These are phyloP conservation scores for Mus minutoides DNA, from an alignment of 2,797 vertebrate species.

Conservation along the genomic window DNA sequence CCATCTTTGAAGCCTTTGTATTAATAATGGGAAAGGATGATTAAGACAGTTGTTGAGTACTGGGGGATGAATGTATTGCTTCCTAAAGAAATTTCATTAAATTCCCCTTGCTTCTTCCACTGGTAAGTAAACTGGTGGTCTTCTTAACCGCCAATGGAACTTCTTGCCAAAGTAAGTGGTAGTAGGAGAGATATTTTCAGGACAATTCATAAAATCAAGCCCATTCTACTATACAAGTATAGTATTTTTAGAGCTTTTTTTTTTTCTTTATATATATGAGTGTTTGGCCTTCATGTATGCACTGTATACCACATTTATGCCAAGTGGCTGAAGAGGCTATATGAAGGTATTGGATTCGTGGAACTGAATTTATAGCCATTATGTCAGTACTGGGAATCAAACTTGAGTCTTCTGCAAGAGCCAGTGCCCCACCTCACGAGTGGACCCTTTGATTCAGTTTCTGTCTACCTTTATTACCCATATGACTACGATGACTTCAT, in stretches of 20 bases:
- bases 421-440: background rate
- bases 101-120: slow-evolving; percentile 23
- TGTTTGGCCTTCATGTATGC: background rate
- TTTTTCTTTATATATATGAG: background rate
- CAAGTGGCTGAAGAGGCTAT: background rate
- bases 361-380: background rate
- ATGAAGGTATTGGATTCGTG: background rate
- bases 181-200: background rate
- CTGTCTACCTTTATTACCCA: background rate
- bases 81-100: background rate
- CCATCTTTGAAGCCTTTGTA: background rate
- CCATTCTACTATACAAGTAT: background rate
- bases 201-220: background rate
- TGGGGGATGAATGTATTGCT: background rate
- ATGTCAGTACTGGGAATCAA: background rate
- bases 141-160: background rate
- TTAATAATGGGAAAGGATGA: background rate
- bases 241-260: background rate
- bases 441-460: background rate
- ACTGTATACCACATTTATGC: background rate
- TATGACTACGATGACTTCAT: background rate
- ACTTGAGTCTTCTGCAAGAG: background rate
- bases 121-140: background rate
- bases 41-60: background rate
- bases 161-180: background rate